A percentile compares a stretch with the other conserved stretches of the same genome.
Conservation (phyloP, 2,888 invertebrate genomes). For the Nephrotoma appendiculata region DNA sequence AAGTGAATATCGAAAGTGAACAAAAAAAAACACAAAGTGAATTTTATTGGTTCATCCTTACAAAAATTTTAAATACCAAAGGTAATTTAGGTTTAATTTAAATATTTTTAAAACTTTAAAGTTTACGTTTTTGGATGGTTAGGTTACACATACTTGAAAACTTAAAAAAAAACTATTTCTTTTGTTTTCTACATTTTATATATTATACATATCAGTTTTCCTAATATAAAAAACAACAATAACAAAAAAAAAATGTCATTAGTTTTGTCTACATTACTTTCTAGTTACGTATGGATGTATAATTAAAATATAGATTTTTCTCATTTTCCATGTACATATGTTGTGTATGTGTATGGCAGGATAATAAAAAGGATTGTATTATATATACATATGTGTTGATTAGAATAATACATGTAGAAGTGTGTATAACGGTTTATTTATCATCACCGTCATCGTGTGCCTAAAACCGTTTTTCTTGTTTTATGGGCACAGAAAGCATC, state of each 20-base stretch:
- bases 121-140: no score
- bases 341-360: not conserved
- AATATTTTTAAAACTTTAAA: not conserved
- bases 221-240: no score
- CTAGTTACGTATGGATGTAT: not conserved
- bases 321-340: not conserved
- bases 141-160: no score
- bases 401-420: not conserved
- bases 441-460: not conserved
- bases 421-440: not conserved
- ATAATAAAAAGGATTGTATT: not conserved
- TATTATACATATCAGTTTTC: not conserved
- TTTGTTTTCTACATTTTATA: not conserved
- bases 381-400: not conserved
- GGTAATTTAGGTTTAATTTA: not conserved
- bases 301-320: conserved; percentile 4
- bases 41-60: not conserved
- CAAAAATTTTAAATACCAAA: not conserved
- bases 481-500: not conserved
- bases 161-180: no score
- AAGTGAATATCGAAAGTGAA: no score
- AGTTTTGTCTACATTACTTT: not conserved
- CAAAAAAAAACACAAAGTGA: not conserved
- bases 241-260: not conserved
- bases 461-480: not conserved